Base-by-base conservation (phyloP, 1,140 invertebrate genomes). In the Babylonia areolata region DNA sequence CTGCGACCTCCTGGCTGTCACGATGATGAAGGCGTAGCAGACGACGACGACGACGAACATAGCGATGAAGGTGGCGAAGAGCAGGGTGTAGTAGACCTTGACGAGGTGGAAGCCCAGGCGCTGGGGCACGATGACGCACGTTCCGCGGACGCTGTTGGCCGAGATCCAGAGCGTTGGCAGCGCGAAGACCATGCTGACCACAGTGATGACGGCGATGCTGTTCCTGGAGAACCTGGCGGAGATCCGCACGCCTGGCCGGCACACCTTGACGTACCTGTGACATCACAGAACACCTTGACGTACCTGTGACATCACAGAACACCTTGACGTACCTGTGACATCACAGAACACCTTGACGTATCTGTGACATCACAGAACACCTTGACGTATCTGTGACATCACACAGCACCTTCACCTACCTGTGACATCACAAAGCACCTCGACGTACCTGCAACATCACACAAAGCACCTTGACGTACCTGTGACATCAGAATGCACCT, bases 261-360 rank as follows among this genome's bases (percentile, higher is more conserved):
- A 73, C n/a, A 73, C 37, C 69, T 73, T 73, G 69, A 73, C 37
- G 69, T 73, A 73, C n/a, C n/a, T n/a, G n/a, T n/a, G n/a, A n/a
- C n/a, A n/a, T n/a, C n/a, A n/a, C n/a, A n/a, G n/a, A n/a, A n/a
- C n/a, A n/a, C n/a, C n/a, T n/a, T n/a, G n/a, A n/a, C n/a, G n/a
- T n/a, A n/a, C n/a, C n/a, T n/a, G n/a, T n/a, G n/a, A n/a, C n/a
- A n/a, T n/a, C n/a, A n/a, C n/a, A n/a, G n/a, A n/a, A n/a, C n/a
- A n/a, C n/a, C n/a, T n/a, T n/a, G n/a, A n/a, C n/a, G n/a, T n/a
- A n/a, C n/a, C n/a, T n/a, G n/a, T n/a, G n/a, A n/a, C n/a, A n/a
- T n/a, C n/a, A n/a, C n/a, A n/a, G n/a, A n/a, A n/a, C n/a, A n/a
- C n/a, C n/a, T n/a, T n/a, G n/a, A n/a, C n/a, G n/a, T n/a, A n/a